Percentiles rank a stretch among this genome's conserved stretches.
phyloP scores from a whole-genome alignment of 2,888 invertebrate genomes.

The Empis stercorea region DNA sequence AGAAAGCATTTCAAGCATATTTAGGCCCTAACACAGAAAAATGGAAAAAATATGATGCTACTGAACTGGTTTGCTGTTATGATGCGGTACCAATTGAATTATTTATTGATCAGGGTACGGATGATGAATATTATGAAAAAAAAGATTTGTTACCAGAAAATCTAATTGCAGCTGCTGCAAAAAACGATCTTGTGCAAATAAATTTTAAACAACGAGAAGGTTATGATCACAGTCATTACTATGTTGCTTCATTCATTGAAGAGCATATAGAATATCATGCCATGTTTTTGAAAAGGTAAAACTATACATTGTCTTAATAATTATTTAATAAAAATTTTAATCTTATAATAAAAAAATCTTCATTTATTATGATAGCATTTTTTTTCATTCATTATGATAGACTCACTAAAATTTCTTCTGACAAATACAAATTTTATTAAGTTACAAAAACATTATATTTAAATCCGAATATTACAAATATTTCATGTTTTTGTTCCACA shows the following conservation, averaged over 20 bases:
- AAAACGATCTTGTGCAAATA: constrained; percentile 50
- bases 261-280: constrained; percentile 89
- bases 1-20: constrained; percentile 72
- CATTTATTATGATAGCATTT: too few species aligned
- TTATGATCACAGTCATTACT: constrained; percentile 93
- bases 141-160: constrained; percentile 76
- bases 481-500: too few species aligned
- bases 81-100: constrained; percentile 71
- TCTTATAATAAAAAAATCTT: too few species aligned
- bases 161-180: constrained; percentile 40
- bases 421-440: too few species aligned
- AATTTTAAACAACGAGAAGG: constrained; percentile 62
- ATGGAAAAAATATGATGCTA: constrained; percentile 84
- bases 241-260: constrained; percentile 79
- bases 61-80: constrained; percentile 66
- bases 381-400: too few species aligned
- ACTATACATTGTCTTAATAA: constrained; percentile 6
- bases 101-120: constrained; percentile 77
- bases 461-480: too few species aligned
- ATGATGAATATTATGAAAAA: constrained; percentile 64
- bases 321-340: too few species aligned
- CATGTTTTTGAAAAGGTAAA: constrained; percentile 44
- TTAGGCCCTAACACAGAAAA: constrained; percentile 50
- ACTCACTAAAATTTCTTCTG: too few species aligned
- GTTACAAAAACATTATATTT: too few species aligned